Conservation (phyloP, 2,888 invertebrate species). For the Phyllotreta striolata region DNA sequence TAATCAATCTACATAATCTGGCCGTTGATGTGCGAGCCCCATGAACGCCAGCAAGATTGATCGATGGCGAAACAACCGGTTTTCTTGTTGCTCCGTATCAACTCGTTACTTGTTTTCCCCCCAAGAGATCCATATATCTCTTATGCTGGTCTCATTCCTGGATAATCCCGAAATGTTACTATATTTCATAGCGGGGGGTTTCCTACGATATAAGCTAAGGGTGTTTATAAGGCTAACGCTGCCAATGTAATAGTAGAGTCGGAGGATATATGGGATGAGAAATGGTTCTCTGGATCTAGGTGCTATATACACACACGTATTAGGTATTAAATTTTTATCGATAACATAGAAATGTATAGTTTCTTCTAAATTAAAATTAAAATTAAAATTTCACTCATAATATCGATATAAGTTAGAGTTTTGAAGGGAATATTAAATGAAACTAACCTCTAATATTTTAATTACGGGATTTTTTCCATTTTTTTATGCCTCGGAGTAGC, state of each 20-base stretch:
- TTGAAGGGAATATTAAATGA: too few species aligned
- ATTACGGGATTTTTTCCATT: too few species aligned
- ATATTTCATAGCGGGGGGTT: constrained; percentile 34
- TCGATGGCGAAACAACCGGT: constrained; percentile 26
- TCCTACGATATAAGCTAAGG: constrained; percentile 27
- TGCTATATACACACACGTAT: not conserved
- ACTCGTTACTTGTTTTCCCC: constrained; percentile 38
- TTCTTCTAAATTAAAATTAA: too few species aligned
- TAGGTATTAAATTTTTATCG: too few species aligned
- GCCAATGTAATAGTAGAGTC: constrained; percentile 1
- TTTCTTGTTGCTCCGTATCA: constrained; percentile 26
- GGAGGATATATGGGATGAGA: not conserved
- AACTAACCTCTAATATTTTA: too few species aligned
- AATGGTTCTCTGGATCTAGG: not conserved
- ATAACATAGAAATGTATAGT: too few species aligned
- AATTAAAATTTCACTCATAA: too few species aligned
- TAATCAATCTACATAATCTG: constrained; percentile 1
- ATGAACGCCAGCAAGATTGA: constrained; percentile 10
- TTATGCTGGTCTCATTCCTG: constrained; percentile 36
- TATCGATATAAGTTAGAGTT: too few species aligned
- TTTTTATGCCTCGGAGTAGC: too few species aligned
- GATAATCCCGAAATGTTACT: constrained; percentile 40
- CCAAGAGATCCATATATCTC: constrained; percentile 41
- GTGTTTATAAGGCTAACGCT: constrained; percentile 21
- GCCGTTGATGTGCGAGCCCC: constrained; percentile 1